A percentile compares a stretch with the other conserved stretches of the same genome.
phyloP scores from a whole-genome alignment of 2,888 invertebrate genomes.

The Odontomyia ornata region DNA sequence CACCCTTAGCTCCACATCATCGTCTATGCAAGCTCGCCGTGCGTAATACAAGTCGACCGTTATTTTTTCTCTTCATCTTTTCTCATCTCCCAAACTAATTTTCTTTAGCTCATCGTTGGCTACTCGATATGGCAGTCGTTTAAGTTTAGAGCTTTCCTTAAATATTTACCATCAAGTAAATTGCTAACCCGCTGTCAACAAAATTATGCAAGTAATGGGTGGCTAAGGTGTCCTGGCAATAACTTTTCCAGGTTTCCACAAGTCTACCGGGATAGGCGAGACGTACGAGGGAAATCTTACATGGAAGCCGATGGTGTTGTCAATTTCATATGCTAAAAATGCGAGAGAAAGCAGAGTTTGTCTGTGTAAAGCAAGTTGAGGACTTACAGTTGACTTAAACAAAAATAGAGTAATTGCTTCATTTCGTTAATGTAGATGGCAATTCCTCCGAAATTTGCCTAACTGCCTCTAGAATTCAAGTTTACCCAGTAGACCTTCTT shows the following conservation, averaged over 20 bases:
- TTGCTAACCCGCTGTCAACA: slow-evolving; percentile 41
- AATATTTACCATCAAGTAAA: slow-evolving; percentile 42
- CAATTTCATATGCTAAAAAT: neutral
- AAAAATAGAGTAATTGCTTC: too few relatives aligned
- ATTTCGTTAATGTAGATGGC: too few relatives aligned
- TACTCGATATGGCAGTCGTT: neutral
- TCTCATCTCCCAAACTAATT: neutral
- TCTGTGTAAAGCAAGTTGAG: too few relatives aligned
- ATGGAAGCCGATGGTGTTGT: neutral
- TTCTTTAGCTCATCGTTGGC: neutral
- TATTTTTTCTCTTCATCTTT: neutral
- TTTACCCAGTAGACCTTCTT: too few relatives aligned
- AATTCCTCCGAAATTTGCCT: too few relatives aligned
- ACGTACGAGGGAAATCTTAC: too few relatives aligned
- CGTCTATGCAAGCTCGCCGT: neutral
- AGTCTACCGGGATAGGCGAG: neutral
- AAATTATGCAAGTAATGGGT: slow-evolving; percentile 43
- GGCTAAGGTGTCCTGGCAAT: slow-evolving; percentile 13
- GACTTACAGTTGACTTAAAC: too few relatives aligned
- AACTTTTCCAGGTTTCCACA: slow-evolving; percentile 23
- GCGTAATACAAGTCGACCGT: too few relatives aligned
- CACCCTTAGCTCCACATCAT: neutral
- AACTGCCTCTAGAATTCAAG: too few relatives aligned
- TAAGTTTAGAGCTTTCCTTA: slow-evolving; percentile 29
- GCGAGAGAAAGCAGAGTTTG: neutral